These are phyloP conservation scores for Clarias gariepinus DNA, from an alignment of 2,113 vertebrate genomes.

Conservation along the genomic window DNA sequence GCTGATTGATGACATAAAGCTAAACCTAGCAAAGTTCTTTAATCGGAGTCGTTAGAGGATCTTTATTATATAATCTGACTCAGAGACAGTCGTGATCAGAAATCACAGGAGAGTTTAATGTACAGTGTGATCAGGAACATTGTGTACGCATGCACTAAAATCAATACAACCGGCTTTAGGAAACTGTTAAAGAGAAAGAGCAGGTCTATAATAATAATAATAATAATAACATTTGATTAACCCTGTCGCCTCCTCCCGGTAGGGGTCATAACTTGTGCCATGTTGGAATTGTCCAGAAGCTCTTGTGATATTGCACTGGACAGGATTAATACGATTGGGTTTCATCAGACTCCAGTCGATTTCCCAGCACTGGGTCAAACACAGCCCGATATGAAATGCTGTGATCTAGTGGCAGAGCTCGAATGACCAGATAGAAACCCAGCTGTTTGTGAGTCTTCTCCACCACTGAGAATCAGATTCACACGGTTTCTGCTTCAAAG, in stretches of 20 bases:
- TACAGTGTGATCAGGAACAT: background rate
- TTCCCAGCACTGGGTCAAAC: constrained; percentile 16
- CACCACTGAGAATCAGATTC: constrained; percentile 16
- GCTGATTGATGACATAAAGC: background rate
- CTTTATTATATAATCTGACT: background rate
- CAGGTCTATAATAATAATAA: background rate
- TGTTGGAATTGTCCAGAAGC: background rate
- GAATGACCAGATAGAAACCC: background rate
- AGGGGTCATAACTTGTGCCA: background rate
- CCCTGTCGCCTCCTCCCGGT: too few relatives aligned
- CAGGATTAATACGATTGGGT: background rate
- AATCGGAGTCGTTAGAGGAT: background rate
- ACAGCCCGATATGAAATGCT: background rate
- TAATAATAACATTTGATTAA: too few relatives aligned
- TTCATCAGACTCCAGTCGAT: background rate
- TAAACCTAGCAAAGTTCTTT: background rate
- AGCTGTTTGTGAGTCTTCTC: background rate
- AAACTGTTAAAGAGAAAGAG: background rate
- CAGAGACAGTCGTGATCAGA: too few relatives aligned
- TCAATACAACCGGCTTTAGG: background rate
- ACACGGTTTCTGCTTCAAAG: background rate
- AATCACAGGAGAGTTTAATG: background rate
- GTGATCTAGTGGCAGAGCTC: background rate
- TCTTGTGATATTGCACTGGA: background rate
- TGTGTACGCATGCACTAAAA: background rate